A percentile compares a stretch with the other conserved stretches of the same genome.
Conservation (phyloP, 2,113 vertebrate genomes). For the Arvicanthis niloticus region DNA sequence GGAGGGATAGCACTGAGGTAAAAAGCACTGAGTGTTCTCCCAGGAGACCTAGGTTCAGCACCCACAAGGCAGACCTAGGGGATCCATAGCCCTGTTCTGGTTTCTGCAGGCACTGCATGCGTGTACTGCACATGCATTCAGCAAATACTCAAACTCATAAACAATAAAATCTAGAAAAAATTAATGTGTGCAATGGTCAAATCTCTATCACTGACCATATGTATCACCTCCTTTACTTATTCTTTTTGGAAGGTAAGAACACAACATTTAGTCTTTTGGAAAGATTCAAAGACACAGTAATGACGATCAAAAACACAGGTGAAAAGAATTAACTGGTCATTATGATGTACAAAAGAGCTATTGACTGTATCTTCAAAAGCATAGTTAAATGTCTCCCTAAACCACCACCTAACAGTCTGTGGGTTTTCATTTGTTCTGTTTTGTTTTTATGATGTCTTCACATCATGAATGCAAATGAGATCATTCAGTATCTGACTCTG, state of each 20-base stretch:
- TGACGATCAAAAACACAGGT: neutral
- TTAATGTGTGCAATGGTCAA: neutral
- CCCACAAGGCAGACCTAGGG: neutral
- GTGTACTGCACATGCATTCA: neutral
- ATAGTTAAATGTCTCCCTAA: neutral
- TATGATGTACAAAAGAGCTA: neutral
- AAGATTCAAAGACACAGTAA: neutral
- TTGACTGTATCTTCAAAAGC: neutral
- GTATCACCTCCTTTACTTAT: neutral
- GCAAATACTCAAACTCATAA: neutral
- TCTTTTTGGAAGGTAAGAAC: neutral
- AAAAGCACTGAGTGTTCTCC: neutral
- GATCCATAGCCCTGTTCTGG: neutral
- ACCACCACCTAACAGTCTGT: neutral
- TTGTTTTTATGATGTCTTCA: neutral
- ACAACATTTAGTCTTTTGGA: neutral
- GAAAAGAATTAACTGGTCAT: neutral
- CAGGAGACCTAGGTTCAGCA: neutral
- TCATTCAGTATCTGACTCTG: neutral
- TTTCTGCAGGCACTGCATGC: neutral
- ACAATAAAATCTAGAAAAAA: neutral
- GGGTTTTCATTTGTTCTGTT: too few relatives aligned
- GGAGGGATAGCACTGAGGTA: neutral
- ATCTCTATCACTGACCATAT: neutral
- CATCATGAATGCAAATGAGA: neutral